Percentiles rank a stretch among this genome's conserved stretches.
Conservation (phyloP, 1,140 invertebrate species). For the Heliconius hewitsoni region DNA sequence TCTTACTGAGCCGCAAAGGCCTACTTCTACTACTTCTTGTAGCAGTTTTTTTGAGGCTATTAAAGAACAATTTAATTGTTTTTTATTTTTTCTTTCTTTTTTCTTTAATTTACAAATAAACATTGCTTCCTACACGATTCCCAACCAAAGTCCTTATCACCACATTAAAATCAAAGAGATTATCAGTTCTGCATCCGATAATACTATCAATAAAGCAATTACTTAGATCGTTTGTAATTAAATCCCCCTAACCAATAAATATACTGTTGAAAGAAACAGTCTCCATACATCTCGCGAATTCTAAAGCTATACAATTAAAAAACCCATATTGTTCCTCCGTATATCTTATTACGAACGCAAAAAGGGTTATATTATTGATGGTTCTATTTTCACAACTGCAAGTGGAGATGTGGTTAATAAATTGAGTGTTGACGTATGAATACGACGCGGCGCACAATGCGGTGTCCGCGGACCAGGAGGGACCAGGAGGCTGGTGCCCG, state of each 20-base stretch:
- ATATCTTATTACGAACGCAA: constrained; percentile 33
- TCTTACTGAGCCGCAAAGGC: no score
- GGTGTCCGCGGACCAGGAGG: constrained; percentile 46
- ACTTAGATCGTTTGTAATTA: constrained; percentile 69
- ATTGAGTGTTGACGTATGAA: constrained; percentile 74
- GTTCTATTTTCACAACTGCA: constrained; percentile 24
- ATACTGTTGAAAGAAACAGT: constrained; percentile 55
- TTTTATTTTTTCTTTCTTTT: no score
- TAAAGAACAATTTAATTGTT: no score
- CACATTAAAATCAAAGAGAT: constrained; percentile 25
- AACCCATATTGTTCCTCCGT: constrained; percentile 17
- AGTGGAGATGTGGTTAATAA: constrained; percentile 50
- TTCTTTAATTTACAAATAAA: not conserved
- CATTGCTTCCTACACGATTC: not conserved
- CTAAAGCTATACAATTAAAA: constrained; percentile 29
- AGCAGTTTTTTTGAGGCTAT: no score
- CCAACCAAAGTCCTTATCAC: constrained; percentile 11
- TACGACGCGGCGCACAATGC: constrained; percentile 62
- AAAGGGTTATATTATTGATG: constrained; percentile 25
- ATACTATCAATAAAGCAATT: constrained; percentile 53
- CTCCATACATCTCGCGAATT: constrained; percentile 53
- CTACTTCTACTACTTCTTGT: no score
- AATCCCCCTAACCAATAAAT: constrained; percentile 64
- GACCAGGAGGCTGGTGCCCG: constrained; percentile 37
- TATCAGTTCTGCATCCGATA: constrained; percentile 26